Evolutionary conservation across 1,140 invertebrate species (phyloP).

Genomic region (Cataglyphis hispanica): DNA sequence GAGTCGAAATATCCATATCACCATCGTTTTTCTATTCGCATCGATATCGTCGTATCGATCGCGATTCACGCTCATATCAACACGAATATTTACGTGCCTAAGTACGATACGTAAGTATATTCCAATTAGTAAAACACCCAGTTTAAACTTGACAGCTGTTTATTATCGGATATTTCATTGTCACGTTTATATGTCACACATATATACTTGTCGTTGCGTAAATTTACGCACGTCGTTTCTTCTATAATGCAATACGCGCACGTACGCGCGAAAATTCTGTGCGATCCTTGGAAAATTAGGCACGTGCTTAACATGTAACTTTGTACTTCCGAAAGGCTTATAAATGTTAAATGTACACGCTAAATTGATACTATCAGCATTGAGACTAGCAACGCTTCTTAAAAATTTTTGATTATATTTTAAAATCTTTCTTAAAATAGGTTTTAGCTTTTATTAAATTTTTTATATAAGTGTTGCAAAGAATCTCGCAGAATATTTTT

Average conservation of each 20-base stretch:
- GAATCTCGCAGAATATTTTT: not conserved
- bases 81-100: not conserved
- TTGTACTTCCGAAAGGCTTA: not conserved
- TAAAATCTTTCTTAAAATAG: not conserved
- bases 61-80: not conserved
- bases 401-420: not conserved
- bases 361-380: not conserved
- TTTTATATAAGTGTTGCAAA: not conserved
- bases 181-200: not conserved
- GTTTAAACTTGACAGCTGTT: not conserved
- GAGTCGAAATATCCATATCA: conserved; percentile 67
- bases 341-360: not conserved
- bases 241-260: not conserved
- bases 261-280: not conserved
- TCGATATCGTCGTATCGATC: conserved; percentile 3
- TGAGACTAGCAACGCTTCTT: not conserved
- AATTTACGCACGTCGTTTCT: not conserved
- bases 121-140: not conserved
- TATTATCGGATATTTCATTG: not conserved
- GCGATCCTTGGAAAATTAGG: not conserved
- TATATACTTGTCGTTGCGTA: not conserved
- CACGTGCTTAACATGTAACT: not conserved
- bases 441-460: not conserved
- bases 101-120: not conserved
- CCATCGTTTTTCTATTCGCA: not conserved